Conservation (phyloP, 2,113 vertebrate species). For the Upupa epops region DNA sequence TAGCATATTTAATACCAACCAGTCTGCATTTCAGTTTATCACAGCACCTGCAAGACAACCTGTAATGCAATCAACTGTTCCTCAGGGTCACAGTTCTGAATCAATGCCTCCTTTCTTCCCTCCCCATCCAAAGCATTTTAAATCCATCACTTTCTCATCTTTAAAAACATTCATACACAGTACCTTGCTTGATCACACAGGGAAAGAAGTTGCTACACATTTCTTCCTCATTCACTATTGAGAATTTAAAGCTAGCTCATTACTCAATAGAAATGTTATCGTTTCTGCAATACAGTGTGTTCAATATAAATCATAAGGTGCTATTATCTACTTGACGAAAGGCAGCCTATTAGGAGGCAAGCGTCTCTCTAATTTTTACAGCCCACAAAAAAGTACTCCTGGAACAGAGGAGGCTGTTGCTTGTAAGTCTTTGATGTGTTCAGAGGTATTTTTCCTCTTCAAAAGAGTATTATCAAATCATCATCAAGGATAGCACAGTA, state of each 20-base stretch:
- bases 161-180: not conserved
- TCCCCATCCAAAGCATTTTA: not conserved
- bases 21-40: not conserved
- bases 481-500: not conserved
- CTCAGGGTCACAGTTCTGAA: not conserved
- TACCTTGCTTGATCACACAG: not conserved
- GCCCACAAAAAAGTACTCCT: not conserved
- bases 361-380: not conserved
- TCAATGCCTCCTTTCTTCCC: not conserved
- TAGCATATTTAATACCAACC: not conserved
- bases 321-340: slow-evolving; percentile 5
- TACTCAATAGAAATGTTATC: not conserved
- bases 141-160: not conserved
- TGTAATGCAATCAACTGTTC: rapidly evolving
- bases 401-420: not conserved
- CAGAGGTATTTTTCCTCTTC: not conserved
- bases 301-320: not conserved
- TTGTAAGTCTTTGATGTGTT: not conserved
- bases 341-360: not conserved
- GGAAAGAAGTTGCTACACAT: not conserved
- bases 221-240: not conserved
- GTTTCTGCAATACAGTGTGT: not conserved
- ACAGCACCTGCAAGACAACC: not conserved
- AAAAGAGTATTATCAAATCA: not conserved
- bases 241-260: not conserved